phyloP scores from a whole-genome alignment of 1,140 invertebrate species.

The Saccostrea cuccullata region DNA sequence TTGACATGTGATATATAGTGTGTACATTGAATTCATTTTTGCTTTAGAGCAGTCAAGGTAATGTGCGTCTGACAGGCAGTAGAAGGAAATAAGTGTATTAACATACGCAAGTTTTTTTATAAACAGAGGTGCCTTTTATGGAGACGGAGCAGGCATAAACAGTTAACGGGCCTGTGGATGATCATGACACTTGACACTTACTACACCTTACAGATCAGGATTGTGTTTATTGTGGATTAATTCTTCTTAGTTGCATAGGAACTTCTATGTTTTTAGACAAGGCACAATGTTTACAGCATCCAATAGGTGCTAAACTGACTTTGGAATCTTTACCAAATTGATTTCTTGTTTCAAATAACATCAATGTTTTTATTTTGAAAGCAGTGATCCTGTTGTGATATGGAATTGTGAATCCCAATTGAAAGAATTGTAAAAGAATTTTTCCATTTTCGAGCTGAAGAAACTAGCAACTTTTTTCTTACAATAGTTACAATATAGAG shows the following conservation, averaged over 20 bases:
- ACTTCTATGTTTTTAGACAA: background rate
- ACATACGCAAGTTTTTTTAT: constrained; percentile 25
- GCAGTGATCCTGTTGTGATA: background rate
- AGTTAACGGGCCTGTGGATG: constrained; percentile 2
- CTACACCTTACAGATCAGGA: background rate
- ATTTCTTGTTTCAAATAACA: background rate
- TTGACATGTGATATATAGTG: constrained; percentile 30
- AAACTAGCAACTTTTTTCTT: background rate
- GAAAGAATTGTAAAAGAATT: background rate
- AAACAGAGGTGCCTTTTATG: constrained; percentile 34
- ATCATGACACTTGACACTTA: constrained; percentile 32
- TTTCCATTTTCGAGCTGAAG: background rate
- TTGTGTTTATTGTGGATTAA: background rate
- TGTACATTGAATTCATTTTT: constrained; percentile 35
- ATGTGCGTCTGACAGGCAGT: constrained; percentile 30
- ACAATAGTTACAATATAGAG: background rate
- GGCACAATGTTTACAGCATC: background rate
- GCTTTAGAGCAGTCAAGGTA: constrained; percentile 29
- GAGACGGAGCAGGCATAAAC: constrained; percentile 20
- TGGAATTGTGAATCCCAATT: background rate
- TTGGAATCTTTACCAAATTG: background rate
- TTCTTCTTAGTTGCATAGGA: background rate
- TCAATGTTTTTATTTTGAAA: background rate
- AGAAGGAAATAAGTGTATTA: constrained; percentile 28
- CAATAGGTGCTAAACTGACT: constrained; percentile 19